Conservation (phyloP, 2,888 invertebrate genomes). For the Horisme vitalbata region DNA sequence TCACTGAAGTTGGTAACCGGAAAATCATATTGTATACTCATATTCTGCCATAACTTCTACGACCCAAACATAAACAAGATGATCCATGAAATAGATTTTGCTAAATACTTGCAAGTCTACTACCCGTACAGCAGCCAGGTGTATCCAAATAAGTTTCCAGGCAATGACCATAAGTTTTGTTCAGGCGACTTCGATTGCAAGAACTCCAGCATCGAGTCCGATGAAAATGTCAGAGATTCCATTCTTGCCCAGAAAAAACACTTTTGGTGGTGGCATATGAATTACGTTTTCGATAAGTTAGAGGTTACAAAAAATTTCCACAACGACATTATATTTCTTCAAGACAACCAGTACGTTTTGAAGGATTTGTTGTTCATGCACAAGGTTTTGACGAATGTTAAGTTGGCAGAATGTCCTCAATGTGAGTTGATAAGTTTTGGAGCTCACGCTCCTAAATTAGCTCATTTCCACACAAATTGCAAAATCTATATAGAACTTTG, state of each 20-base stretch:
- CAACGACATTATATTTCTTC: constrained; percentile 39
- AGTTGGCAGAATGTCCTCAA: constrained; percentile 34
- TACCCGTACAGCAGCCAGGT: constrained; percentile 49
- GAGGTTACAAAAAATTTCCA: constrained; percentile 29
- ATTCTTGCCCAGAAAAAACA: constrained; percentile 46
- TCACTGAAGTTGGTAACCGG: constrained; percentile 41
- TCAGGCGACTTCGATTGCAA: constrained; percentile 40
- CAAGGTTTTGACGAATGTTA: constrained; percentile 34
- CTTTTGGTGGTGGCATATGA: constrained; percentile 59
- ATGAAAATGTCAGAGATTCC: background rate
- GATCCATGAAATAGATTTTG: constrained; percentile 34
- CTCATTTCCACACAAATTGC: constrained; percentile 27
- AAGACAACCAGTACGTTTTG: constrained; percentile 47
- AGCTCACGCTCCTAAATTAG: constrained; percentile 31
- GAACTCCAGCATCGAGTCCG: background rate
- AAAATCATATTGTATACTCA: constrained; percentile 43
- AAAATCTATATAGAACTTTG: constrained; percentile 38
- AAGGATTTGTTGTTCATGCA: constrained; percentile 46
- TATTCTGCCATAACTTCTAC: constrained; percentile 45
- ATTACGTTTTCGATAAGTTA: constrained; percentile 48
- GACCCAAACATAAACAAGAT: constrained; percentile 36
- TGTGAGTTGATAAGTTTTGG: constrained; percentile 51
- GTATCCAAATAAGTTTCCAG: constrained; percentile 50
- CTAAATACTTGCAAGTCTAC: constrained; percentile 49
- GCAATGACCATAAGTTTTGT: constrained; percentile 43